phyloP scores from a whole-genome alignment of 64 coral and sea anemone genomes.

The Cladopsammia gracilis region DNA sequence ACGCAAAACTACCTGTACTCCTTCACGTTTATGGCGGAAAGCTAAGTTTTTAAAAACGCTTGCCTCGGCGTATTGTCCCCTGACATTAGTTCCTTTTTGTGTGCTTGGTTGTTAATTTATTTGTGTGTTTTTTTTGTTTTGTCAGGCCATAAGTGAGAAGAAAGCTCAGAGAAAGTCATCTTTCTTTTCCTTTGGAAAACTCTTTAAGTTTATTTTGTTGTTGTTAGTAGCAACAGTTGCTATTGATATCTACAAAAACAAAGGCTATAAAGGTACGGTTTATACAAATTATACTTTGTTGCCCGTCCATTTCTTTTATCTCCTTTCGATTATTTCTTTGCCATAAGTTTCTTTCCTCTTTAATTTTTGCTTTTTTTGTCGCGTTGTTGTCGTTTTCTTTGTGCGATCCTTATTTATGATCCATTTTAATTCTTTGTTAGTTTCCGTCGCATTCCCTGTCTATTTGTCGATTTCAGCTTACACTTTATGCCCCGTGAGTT shows the following conservation, averaged over 20 bases:
- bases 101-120: not conserved
- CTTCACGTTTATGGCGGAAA: too few relatives aligned
- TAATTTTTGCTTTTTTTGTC: too few relatives aligned
- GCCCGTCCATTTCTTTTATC: not conserved
- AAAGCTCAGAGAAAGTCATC: conserved; percentile 56
- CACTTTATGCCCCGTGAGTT: too few relatives aligned
- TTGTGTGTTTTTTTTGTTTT: not conserved
- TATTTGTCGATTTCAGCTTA: too few relatives aligned
- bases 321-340: not conserved
- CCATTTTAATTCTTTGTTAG: too few relatives aligned
- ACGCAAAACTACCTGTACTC: too few relatives aligned
- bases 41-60: too few relatives aligned
- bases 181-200: conserved; percentile 75
- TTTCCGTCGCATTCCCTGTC: too few relatives aligned
- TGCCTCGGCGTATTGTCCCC: too few relatives aligned
- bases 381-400: too few relatives aligned
- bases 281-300: not conserved
- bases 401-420: too few relatives aligned
- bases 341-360: too few relatives aligned
- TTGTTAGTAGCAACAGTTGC: conserved; percentile 57
- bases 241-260: conserved; percentile 86
- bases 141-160: conserved; percentile 61
- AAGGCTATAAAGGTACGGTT: conserved; percentile 83
- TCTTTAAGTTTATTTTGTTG: conserved; percentile 80
- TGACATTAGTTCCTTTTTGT: not conserved